Evolutionary conservation across 2,113 vertebrate species (phyloP), one percentile per base, ranked within the genome.

Genomic region (Epinephelus lanceolatus): DNA sequence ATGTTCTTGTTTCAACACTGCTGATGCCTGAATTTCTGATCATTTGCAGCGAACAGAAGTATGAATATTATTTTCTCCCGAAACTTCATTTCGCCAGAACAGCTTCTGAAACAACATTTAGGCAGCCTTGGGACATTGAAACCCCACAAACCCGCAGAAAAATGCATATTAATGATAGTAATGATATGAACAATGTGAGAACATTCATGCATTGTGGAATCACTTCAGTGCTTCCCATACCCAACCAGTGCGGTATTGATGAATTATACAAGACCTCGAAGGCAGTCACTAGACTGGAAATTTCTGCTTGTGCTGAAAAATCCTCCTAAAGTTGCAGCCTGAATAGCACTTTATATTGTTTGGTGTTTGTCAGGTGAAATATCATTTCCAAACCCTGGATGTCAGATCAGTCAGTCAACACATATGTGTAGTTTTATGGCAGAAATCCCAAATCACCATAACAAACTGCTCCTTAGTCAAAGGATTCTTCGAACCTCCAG

Each of bases 91-190:
- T 78, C 72, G 19, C 56, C 71, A 19, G 40, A 72, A 42, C 0
- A 61, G 27, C 61, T 65, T 76, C 60, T 60, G 49, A 67, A 77
- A 71, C 57, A 84, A 70, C 62, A 80, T 78, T 70, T 68, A 57
- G 61, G 3, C 51, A 66, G 70, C 72, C 45, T 52, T 53, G 52
- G 25, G 80, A 83, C 45, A 66, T 65, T 47, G 27, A 55, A 53
- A 52, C 17, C 25, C 55, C 18, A 40, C 15, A 63, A 67, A 67
- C 25, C 47, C 3, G 15, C 25, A 45, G 21, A 23, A 81, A 77
- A 81, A 84, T 86, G 53, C 59, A 73, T 84, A 73, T 62, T 78
- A 85, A 80, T 88, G 37, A 85, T 52, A 51, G 60, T 49, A 76
- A 69, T 61, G 51, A 78, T 63, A 77, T n/a, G 70, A 84, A 74